Evolutionary conservation across 2,797 vertebrate genomes (phyloP), one percentile per base, ranked within the genome.

Genomic region (Coregonus ussuriensis): DNA sequence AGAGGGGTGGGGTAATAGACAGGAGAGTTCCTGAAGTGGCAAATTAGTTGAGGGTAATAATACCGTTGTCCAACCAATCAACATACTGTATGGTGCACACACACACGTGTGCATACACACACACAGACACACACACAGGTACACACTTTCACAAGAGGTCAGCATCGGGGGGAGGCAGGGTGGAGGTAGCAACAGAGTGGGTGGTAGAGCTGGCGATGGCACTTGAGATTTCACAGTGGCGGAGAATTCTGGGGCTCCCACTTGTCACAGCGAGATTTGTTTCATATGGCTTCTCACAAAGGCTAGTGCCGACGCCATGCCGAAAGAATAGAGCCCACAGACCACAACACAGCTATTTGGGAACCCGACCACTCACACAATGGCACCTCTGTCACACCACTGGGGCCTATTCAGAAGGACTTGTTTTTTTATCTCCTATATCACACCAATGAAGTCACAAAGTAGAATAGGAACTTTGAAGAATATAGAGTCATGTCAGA

Each of bases 361-460:
- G 54, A 35, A 16, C 18, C 13, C 59, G 11, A 16, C n/a, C 41
- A 51, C 47, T 6, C 52, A 1, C 81, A 91, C 87, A 90, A 90
- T 85, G 84, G 72, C 72, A 82, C 81, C 84, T 88, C 89, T 91
- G 87, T 92, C n/a, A 78, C 68, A 83, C n/a, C 56, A 75, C 54
- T 6, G 29, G 79, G 82, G 76, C 29, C n/a, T 11, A 33, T 31
- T 59, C 75, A 85, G 73, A 14, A 63, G 81, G 78, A 51, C 84
- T 88, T 82, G 53, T 70, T 70, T 84, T n/a, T 65, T 21, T 13
- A 47, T 47, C 41, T 47, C 41, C 41, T 47, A 47, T 47, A 47
- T 47, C 41, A 47, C 41, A 47, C 41, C 7, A 47, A 47, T 47
- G 7, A 11, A 47, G 41, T 47, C 41, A 47, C 9, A 47, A 47